Evolutionary conservation across 2,113 vertebrate genomes (phyloP).

Genomic region (Xenus cinereus): DNA sequence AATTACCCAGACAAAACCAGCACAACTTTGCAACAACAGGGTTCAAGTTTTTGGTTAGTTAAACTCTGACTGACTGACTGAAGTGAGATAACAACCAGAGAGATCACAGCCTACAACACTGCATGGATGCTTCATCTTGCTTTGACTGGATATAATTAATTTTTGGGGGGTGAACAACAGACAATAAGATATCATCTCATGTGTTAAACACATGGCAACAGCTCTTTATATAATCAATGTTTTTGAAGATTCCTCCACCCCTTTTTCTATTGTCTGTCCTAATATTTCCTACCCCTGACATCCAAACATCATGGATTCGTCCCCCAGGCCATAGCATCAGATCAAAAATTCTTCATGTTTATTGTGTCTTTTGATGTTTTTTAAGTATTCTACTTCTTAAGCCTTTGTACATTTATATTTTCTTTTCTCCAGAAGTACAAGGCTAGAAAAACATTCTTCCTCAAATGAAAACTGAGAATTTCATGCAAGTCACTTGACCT

Average conservation of each 20-base stretch:
- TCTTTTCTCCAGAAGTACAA: background rate
- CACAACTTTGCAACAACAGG: background rate
- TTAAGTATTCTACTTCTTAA: background rate
- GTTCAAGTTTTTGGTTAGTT: background rate
- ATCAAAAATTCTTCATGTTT: background rate
- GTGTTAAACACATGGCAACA: background rate
- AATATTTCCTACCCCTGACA: background rate
- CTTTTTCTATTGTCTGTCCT: background rate
- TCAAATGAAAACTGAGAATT: conserved; percentile 22
- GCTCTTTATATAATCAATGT: background rate
- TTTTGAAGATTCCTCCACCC: background rate
- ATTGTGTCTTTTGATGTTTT: background rate
- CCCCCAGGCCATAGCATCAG: background rate
- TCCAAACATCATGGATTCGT: background rate
- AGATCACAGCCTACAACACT: background rate
- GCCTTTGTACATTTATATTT: background rate
- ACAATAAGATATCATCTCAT: background rate
- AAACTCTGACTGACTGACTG: background rate
- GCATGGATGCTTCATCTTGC: background rate
- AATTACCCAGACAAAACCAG: background rate
- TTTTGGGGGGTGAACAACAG: background rate
- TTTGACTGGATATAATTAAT: background rate
- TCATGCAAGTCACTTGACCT: background rate
- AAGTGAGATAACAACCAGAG: background rate
- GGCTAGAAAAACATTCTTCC: background rate